These are phyloP conservation scores for Raphicerus campestris DNA, from an alignment of 2,113 vertebrate genomes.

Conservation along the genomic window DNA sequence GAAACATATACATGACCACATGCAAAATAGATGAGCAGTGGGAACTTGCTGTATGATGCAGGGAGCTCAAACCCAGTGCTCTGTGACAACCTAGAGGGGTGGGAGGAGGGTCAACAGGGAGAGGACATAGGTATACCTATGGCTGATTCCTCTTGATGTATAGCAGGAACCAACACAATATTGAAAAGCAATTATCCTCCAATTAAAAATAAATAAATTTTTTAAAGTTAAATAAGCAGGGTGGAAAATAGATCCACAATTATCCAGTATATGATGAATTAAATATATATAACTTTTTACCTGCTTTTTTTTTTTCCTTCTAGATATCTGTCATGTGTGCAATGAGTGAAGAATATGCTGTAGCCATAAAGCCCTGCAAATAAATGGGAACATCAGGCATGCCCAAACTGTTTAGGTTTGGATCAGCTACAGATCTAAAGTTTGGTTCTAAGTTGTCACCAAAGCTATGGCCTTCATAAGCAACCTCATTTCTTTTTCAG, in stretches of 20 bases:
- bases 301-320: conserved; percentile 52
- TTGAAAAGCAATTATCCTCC: not conserved
- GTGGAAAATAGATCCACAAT: not conserved
- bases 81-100: not conserved
- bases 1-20: not conserved
- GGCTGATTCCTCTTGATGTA: not conserved
- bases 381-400: conserved; percentile 84
- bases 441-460: conserved; percentile 94
- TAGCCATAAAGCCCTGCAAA: conserved; percentile 96
- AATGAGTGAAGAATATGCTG: conserved; percentile 98
- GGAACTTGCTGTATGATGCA: not conserved
- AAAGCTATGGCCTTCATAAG: conserved; percentile 97
- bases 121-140: not conserved
- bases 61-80: not conserved
- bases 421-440: conserved; percentile 91
- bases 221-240: not conserved
- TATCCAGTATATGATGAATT: not conserved
- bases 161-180: not conserved
- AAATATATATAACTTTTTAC: not conserved
- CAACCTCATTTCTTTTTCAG: conserved; percentile 90
- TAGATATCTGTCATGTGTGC: conserved; percentile 98
- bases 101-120: not conserved
- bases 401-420: conserved; percentile 88
- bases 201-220: not conserved
- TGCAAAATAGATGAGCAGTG: not conserved